Percentiles rank a stretch among this genome's conserved stretches.
phyloP scores from a whole-genome alignment of 2,113 vertebrate genomes.

The Phaetusa simplex region DNA sequence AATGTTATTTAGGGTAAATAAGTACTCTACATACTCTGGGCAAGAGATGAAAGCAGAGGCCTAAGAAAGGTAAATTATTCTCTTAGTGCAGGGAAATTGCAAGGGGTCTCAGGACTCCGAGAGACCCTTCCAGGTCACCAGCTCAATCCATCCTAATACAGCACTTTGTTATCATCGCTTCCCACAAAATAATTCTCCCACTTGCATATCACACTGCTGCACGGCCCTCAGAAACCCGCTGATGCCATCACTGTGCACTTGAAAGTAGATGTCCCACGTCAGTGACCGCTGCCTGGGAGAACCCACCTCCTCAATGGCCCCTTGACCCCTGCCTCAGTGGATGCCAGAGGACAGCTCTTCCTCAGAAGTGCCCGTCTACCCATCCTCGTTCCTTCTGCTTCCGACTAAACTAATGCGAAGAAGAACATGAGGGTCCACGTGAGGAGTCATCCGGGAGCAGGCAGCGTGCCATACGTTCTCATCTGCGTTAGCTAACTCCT shows the following conservation, averaged over 20 bases:
- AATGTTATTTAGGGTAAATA: neutral
- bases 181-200: neutral
- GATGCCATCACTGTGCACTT: neutral
- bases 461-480: neutral
- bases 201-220: neutral
- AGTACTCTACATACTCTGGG: neutral
- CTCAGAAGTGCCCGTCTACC: neutral
- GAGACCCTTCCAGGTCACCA: neutral
- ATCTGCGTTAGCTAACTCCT: neutral
- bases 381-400: neutral
- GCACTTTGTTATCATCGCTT: neutral
- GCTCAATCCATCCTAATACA: neutral
- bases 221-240: neutral
- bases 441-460: rapidly evolving
- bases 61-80: neutral
- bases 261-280: neutral
- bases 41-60: neutral
- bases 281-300: neutral
- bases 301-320: neutral
- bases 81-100: neutral
- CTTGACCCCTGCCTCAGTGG: neutral
- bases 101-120: neutral
- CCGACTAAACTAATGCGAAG: neutral
- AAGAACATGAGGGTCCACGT: rapidly evolving
- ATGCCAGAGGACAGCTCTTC: neutral